phyloP scores from a whole-genome alignment of 2,113 vertebrate genomes.

The Sisor rabdophorus region DNA sequence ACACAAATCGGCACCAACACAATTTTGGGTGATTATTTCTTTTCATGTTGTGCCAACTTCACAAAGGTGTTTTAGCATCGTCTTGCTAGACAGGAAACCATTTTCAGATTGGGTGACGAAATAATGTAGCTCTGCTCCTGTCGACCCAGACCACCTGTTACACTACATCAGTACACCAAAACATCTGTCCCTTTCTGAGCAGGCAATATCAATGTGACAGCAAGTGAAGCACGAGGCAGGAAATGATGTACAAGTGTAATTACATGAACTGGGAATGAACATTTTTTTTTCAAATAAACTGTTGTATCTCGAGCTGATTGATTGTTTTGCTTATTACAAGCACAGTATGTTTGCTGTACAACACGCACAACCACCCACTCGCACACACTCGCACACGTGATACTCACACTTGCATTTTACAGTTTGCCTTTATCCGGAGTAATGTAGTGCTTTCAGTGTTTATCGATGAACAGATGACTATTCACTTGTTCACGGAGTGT shows the following conservation, averaged over 20 bases:
- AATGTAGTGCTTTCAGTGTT: no score
- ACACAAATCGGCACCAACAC: no score
- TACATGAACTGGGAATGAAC: background rate
- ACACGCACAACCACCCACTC: background rate
- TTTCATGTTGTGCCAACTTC: no score
- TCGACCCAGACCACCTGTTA: background rate
- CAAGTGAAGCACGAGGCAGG: constrained; percentile 6
- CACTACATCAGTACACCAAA: background rate
- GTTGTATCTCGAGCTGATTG: background rate
- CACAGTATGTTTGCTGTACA: background rate
- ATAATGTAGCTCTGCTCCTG: background rate
- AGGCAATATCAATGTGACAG: constrained; percentile 62
- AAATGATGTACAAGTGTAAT: background rate
- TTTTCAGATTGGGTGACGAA: background rate
- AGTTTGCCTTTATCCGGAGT: no score
- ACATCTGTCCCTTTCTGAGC: background rate
- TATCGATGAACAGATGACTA: no score
- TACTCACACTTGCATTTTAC: no score
- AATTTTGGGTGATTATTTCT: no score
- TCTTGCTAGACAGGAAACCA: constrained; percentile 37
- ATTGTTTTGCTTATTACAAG: background rate
- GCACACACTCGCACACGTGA: background rate
- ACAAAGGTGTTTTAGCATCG: no score
- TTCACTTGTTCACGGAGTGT: no score
- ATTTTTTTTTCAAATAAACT: constrained; percentile 6